Evolutionary conservation across 2,888 invertebrate genomes (phyloP).

Genomic region (Galerucella pusilla): DNA sequence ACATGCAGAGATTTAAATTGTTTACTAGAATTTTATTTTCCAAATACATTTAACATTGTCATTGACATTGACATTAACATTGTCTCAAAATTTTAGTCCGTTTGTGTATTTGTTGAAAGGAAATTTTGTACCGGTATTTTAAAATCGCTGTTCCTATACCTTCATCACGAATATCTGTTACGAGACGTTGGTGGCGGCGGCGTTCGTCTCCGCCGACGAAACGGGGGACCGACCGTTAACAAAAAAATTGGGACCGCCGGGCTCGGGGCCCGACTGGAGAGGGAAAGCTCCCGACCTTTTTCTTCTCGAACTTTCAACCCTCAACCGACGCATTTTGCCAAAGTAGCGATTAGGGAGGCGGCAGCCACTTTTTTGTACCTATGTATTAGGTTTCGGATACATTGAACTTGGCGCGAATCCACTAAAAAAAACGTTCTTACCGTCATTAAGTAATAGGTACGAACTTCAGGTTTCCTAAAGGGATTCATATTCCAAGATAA

Average conservation of each 20-base stretch:
- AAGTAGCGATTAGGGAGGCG: conserved; percentile 19
- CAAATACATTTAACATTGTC: no score
- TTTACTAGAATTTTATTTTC: no score
- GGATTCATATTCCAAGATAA: not conserved
- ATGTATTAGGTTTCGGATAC: conserved; percentile 17
- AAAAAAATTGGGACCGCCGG: conserved; percentile 16
- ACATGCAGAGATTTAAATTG: no score
- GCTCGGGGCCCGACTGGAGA: conserved; percentile 6
- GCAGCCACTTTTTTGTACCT: conserved; percentile 18
- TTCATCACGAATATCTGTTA: not conserved
- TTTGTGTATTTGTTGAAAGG: not conserved
- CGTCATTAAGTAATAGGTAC: not conserved
- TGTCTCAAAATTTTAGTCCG: no score
- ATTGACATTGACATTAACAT: no score
- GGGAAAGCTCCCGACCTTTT: conserved; percentile 20
- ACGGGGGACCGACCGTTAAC: conserved; percentile 3
- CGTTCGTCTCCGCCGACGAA: conserved; percentile 6
- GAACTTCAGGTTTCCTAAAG: not conserved
- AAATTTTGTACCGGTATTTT: conserved; percentile 1
- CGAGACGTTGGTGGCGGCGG: not conserved
- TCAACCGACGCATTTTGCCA: conserved; percentile 19
- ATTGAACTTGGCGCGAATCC: conserved; percentile 3
- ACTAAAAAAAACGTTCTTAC: not conserved
- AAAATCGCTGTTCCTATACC: not conserved
- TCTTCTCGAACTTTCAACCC: conserved; percentile 36